Base-by-base conservation (phyloP, 2,113 vertebrate species). In the Phylloscopus trochilus region DNA sequence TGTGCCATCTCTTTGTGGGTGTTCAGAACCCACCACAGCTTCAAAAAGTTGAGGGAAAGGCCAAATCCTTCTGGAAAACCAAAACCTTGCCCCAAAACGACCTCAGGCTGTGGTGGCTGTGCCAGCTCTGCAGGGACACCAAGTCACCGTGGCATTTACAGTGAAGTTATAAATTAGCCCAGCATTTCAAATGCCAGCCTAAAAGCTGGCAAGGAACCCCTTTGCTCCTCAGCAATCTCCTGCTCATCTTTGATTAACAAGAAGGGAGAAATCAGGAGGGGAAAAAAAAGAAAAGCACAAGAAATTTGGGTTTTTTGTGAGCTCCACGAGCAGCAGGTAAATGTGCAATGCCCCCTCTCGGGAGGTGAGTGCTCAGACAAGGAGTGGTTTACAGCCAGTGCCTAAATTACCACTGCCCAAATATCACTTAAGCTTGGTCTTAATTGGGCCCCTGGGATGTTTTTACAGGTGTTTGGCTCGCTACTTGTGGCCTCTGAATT, bases 91-190 rank as follows among this genome's bases (percentile, higher is more conserved):
- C 26, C 72, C 1, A 6, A 18, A 70, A 23, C 5, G 53, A n/a
- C n/a, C 63, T 3, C 0, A 7, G 16, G n/a, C 49, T 19, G 53
- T 2, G 15, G 41, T 20, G 83, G 66, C 86, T 6, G 31, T 73
- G 77, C 63, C 81, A 47, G 15, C 11, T 10, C 68, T 63, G 51
- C 4, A 7, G n/a, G 60, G 90, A 70, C 39, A 81, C 11, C 21
- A 2, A 20, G n/a, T 9, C 87, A 49, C 4, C 13, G 0, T 1
- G 39, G 63, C 15, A 43, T 62, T 58, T 24, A 2, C 0, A 31
- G 7, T 0, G 21, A 59, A 41, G 9, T 22, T 8, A 3, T 9
- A 30, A 35, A 23, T 8, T 0, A 9, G 8, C 0, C 33, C 66
- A 44, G 18, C 44, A 10, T n/a, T 33, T 31, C 0, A 73, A 83